Percentiles rank a stretch among this genome's conserved stretches.
Conservation (phyloP, 2,113 vertebrate genomes). For the Corydoras sp. region DNA sequence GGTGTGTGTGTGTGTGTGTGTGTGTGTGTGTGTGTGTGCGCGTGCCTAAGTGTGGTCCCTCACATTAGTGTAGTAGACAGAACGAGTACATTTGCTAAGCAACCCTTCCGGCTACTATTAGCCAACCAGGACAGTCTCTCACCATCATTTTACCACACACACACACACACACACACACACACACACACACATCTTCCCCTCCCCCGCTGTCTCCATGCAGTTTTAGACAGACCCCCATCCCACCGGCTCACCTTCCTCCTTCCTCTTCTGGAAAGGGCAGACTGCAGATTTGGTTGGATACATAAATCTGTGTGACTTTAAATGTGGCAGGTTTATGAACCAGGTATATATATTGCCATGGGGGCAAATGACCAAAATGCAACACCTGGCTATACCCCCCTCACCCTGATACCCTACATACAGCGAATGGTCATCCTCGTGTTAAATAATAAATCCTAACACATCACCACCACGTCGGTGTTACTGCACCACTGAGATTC, state of each 20-base stretch:
- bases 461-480: too few species aligned
- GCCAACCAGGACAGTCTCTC: constrained; percentile 12
- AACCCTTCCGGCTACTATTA: constrained; percentile 1
- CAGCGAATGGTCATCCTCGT: too few species aligned
- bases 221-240: constrained; percentile 61
- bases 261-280: constrained; percentile 7
- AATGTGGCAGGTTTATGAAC: too few species aligned
- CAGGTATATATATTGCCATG: too few species aligned
- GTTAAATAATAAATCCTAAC: too few species aligned
- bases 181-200: constrained; percentile 16
- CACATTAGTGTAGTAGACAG: neutral
- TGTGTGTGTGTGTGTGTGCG: constrained; percentile 2
- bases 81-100: neutral
- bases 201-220: constrained; percentile 74
- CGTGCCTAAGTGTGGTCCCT: neutral
- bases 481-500: too few species aligned
- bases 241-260: constrained; percentile 11
- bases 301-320: too few species aligned
- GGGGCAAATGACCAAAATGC: too few species aligned
- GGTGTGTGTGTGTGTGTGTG: neutral
- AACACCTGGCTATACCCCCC: too few species aligned
- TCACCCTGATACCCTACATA: too few species aligned
- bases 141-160: constrained; percentile 16
- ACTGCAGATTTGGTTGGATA: constrained; percentile 1
- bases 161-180: constrained; percentile 17